Evolutionary conservation across 2,797 vertebrate genomes (phyloP), one percentile per base, ranked within the genome.

Genomic region (Setipinna tenuifilis): DNA sequence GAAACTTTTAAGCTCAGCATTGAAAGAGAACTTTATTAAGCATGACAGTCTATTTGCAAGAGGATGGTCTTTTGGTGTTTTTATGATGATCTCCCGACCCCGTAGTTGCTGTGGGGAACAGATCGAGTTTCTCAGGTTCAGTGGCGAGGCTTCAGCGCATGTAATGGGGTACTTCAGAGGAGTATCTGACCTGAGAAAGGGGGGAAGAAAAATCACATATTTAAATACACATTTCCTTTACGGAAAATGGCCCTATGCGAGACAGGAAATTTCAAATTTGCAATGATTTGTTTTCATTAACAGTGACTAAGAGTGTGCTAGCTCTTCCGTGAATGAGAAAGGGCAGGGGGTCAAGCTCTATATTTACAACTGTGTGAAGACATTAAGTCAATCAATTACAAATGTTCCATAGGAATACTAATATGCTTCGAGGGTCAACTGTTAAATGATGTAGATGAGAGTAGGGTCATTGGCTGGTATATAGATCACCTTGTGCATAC

Each of bases 191-290:
- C 71, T 78, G 31, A 41, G 71, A 44, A 25, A 17, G 31, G 61
- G 78, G 19, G n/a, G 75, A 71, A 59, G 82, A 81, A 85, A 57
- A 87, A 87, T 75, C 2, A 80, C 58, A 86, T 82, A 84, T 91
- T 89, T 87, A 83, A 83, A 57, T 23, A 61, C 57, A 35, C 57
- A 83, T 89, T 88, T 88, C 50, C 75, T 86, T 85, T 65, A 86
- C 82, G 86, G 83, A 61, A 80, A 85, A 65, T 81, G 59, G 54
- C 85, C 83, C 50, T 54, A 58, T 44, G 44, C 35, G 83, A 85
- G 87, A 85, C 88, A 90, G 90, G 90, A 90, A 89, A 91, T 88
- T 88, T 88, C 88, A 86, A 87, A 91, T 89, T 89, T 90, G 87
- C 87, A 85, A 86, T 85, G 88, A 88, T 90, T 78, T 91, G 87